A percentile compares a stretch with the other conserved stretches of the same genome.
Evolutionary conservation across 2,113 vertebrate species (phyloP).

Genomic region (Bos javanicus): DNA sequence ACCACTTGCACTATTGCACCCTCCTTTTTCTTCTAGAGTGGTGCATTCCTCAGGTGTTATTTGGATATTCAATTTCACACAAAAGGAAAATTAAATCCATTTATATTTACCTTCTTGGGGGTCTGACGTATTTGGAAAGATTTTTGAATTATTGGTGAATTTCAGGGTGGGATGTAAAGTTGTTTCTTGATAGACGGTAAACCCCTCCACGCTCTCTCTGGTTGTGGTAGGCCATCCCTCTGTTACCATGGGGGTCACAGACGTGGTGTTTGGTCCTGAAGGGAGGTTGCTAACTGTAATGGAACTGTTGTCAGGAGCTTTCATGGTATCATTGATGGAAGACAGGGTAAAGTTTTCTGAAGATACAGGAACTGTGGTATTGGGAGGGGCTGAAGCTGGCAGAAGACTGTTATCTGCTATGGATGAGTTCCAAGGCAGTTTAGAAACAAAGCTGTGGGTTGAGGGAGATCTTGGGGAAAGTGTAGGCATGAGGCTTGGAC

Average conservation of each 20-base stretch:
- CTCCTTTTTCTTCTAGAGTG: background rate
- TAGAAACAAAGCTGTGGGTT: background rate
- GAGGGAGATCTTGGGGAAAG: background rate
- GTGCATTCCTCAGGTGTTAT: background rate
- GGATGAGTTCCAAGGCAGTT: slow-evolving; percentile 41
- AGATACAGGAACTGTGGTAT: background rate
- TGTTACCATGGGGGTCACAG: background rate
- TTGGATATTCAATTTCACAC: background rate
- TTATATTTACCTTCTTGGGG: slow-evolving; percentile 65
- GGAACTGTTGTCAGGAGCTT: background rate
- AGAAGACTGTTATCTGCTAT: background rate
- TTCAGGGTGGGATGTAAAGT: slow-evolving; percentile 47
- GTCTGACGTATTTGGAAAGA: slow-evolving; percentile 56
- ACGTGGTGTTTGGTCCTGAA: rapidly evolving
- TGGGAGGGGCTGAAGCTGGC: background rate
- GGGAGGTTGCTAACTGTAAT: background rate
- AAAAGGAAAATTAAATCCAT: background rate
- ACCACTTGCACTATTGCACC: no score
- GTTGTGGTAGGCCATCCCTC: background rate
- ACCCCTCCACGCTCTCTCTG: background rate
- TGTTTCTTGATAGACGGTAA: slow-evolving; percentile 38
- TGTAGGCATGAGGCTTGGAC: background rate
- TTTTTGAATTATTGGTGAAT: slow-evolving; percentile 58
- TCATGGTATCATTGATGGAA: background rate
- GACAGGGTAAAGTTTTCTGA: background rate